These are phyloP conservation scores for Cydia amplana DNA, from an alignment of 1,140 invertebrate species.

Conservation along the genomic window DNA sequence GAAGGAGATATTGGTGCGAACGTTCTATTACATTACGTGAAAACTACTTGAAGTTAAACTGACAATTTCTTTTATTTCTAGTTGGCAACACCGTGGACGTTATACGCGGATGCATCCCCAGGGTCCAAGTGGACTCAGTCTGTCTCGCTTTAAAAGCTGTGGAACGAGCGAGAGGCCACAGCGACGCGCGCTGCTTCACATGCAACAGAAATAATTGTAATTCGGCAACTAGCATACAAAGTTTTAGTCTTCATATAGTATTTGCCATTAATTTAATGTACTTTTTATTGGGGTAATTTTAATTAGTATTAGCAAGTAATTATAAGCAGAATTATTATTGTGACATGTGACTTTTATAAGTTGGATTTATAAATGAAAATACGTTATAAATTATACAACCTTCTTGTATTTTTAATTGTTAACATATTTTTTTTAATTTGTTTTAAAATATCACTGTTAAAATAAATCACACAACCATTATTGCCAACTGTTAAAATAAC, in stretches of 20 bases:
- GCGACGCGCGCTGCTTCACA: constrained; percentile 66
- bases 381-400: background rate
- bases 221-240: constrained; percentile 41
- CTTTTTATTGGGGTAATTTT: background rate
- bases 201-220: constrained; percentile 74
- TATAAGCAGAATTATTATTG: background rate
- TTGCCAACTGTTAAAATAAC: background rate
- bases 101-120: constrained; percentile 68
- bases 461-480: background rate
- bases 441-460: background rate
- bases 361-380: background rate
- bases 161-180: constrained; percentile 69
- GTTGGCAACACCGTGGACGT: constrained; percentile 75
- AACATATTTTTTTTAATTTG: background rate
- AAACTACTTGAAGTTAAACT: background rate
- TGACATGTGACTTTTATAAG: background rate
- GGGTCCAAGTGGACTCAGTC: constrained; percentile 65
- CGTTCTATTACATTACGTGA: too few species aligned
- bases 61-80: constrained; percentile 52
- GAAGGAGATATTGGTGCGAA: too few species aligned
- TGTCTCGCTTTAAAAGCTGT: constrained; percentile 64
- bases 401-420: constrained; percentile 4
- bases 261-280: background rate
- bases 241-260: background rate
- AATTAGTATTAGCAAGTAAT: background rate